Evolutionary conservation across 2,113 vertebrate genomes (phyloP).

Genomic region (Xerus inauris): DNA sequence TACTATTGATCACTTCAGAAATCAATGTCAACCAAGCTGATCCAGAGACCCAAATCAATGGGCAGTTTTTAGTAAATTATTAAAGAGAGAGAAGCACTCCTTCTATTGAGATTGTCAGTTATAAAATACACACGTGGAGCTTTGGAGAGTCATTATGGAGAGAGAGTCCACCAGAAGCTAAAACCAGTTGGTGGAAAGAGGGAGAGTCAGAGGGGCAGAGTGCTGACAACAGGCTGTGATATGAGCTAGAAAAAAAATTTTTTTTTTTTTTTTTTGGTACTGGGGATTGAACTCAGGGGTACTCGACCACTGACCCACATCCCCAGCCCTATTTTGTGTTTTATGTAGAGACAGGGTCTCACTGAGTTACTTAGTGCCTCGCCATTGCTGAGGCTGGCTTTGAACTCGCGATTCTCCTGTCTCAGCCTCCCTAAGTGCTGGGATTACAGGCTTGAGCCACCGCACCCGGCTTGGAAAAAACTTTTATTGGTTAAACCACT

Average conservation of each 20-base stretch:
- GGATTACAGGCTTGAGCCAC: too few species aligned
- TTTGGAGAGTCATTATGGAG: neutral
- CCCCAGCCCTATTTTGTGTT: too few species aligned
- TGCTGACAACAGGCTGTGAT: neutral
- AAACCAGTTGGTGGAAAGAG: neutral
- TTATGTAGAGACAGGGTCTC: too few species aligned
- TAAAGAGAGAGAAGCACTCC: neutral
- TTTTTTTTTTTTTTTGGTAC: too few species aligned
- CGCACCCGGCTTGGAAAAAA: too few species aligned
- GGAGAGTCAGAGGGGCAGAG: neutral
- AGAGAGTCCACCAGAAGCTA: neutral
- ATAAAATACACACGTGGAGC: neutral
- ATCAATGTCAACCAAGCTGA: neutral
- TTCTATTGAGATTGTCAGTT: neutral
- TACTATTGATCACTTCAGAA: neutral
- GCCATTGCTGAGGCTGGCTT: too few species aligned
- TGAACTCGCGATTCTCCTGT: too few species aligned
- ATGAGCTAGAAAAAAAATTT: neutral
- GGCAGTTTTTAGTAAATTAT: neutral
- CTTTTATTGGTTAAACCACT: neutral
- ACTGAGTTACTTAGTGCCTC: too few species aligned
- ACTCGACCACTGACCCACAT: too few species aligned
- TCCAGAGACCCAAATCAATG: neutral
- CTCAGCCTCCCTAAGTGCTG: too few species aligned
- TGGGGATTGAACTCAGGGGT: too few species aligned